Evolutionary conservation across 2,888 invertebrate species (phyloP).

Genomic region (Pogonocherus hispidulus): DNA sequence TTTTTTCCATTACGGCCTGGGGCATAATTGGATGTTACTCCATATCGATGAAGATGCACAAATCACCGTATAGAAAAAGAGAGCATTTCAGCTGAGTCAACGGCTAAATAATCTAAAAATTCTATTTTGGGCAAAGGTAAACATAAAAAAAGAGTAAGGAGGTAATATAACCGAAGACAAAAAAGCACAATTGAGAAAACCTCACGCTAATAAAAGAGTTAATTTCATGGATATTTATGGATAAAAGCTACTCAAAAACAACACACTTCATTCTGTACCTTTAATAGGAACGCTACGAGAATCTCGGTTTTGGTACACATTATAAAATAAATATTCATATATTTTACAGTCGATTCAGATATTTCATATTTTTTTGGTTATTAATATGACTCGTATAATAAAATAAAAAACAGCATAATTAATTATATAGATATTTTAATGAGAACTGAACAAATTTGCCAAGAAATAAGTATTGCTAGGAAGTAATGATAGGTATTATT

Average conservation of each 20-base stretch:
- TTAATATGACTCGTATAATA: too few species aligned
- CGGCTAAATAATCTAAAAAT: conserved; percentile 60
- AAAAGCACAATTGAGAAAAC: conserved; percentile 51
- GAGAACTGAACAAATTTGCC: too few species aligned
- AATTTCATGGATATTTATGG: conserved; percentile 66
- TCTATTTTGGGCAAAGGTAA: conserved; percentile 60
- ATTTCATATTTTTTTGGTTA: too few species aligned
- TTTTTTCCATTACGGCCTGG: neutral
- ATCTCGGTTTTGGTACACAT: too few species aligned
- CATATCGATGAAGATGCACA: conserved; percentile 29
- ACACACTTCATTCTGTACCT: conserved; percentile 55
- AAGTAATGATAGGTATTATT: too few species aligned
- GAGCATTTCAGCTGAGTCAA: conserved; percentile 58
- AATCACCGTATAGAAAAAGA: conserved; percentile 31
- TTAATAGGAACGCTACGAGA: conserved; percentile 59
- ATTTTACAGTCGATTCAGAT: too few species aligned
- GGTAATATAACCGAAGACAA: conserved; percentile 58
- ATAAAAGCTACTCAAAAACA: conserved; percentile 60
- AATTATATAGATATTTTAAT: too few species aligned
- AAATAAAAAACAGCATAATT: too few species aligned
- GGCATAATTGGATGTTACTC: conserved; percentile 14
- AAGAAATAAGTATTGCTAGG: too few species aligned
- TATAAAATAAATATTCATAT: too few species aligned
- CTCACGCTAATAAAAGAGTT: conserved; percentile 64
- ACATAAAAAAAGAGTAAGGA: conserved; percentile 58